phyloP scores from a whole-genome alignment of 2,113 vertebrate genomes.

The Anhinga rufa region DNA sequence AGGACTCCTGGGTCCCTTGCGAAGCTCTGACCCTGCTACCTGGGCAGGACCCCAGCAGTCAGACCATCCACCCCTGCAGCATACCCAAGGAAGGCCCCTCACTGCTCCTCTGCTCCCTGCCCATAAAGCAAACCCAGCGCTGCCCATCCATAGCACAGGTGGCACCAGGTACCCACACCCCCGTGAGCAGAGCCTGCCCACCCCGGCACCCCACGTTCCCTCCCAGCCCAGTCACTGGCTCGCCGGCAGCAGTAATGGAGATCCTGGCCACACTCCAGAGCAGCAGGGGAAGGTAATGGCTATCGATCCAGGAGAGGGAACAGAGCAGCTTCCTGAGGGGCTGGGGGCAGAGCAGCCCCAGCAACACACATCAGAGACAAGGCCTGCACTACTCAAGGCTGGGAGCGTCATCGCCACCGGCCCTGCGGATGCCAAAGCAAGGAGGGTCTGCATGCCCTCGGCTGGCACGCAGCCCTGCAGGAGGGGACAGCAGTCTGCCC shows the following conservation, averaged over 20 bases:
- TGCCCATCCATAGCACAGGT: background rate
- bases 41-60: background rate
- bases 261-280: conserved; percentile 37
- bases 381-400: background rate
- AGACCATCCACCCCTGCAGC: background rate
- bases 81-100: background rate
- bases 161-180: background rate
- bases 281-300: conserved; percentile 11
- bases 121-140: background rate
- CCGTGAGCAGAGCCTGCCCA: accelerated
- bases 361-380: background rate
- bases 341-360: background rate
- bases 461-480: background rate
- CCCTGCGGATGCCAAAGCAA: background rate
- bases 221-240: background rate
- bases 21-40: background rate
- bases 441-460: accelerated
- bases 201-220: background rate
- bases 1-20: background rate
- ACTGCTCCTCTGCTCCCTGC: background rate
- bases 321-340: background rate
- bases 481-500: background rate
- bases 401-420: accelerated
- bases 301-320: conserved; percentile 27
- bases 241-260: conserved; percentile 2